phyloP scores from a whole-genome alignment of 2,113 vertebrate genomes.

The Gila orcuttii region DNA sequence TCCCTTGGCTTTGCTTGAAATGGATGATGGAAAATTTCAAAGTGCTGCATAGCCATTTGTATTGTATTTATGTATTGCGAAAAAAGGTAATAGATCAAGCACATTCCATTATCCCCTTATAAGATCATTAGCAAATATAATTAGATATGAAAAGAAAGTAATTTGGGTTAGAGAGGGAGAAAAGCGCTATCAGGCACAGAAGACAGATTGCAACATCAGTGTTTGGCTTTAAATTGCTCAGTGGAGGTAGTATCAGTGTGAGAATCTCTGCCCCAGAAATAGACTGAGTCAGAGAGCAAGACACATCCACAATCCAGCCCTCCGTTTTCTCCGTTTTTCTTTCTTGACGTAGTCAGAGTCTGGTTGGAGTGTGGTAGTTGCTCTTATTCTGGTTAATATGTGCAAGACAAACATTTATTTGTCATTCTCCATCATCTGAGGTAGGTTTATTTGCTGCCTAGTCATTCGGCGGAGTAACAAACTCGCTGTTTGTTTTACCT shows the following conservation, averaged over 20 bases:
- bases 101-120: slow-evolving; percentile 85
- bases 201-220: slow-evolving; percentile 83
- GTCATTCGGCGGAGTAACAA: slow-evolving; percentile 24
- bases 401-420: slow-evolving; percentile 9
- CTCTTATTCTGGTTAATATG: background rate
- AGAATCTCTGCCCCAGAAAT: slow-evolving; percentile 80
- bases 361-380: background rate
- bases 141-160: slow-evolving; percentile 85
- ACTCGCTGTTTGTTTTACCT: slow-evolving; percentile 54
- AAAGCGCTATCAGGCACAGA: slow-evolving; percentile 84
- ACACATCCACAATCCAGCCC: slow-evolving; percentile 63
- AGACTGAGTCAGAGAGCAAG: slow-evolving; percentile 68
- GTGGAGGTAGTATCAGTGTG: slow-evolving; percentile 79
- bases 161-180: slow-evolving; percentile 82
- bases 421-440: slow-evolving; percentile 5
- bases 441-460: slow-evolving; percentile 20
- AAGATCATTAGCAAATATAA: slow-evolving; percentile 87
- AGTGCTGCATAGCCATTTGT: slow-evolving; percentile 74
- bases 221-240: slow-evolving; percentile 84
- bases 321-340: slow-evolving; percentile 21
- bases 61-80: slow-evolving; percentile 83
- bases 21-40: slow-evolving; percentile 59
- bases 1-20: slow-evolving; percentile 45
- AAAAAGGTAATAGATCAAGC: slow-evolving; percentile 85
- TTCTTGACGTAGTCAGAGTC: background rate